phyloP scores from a whole-genome alignment of 2,113 vertebrate genomes.

The Serilophus lunatus region DNA sequence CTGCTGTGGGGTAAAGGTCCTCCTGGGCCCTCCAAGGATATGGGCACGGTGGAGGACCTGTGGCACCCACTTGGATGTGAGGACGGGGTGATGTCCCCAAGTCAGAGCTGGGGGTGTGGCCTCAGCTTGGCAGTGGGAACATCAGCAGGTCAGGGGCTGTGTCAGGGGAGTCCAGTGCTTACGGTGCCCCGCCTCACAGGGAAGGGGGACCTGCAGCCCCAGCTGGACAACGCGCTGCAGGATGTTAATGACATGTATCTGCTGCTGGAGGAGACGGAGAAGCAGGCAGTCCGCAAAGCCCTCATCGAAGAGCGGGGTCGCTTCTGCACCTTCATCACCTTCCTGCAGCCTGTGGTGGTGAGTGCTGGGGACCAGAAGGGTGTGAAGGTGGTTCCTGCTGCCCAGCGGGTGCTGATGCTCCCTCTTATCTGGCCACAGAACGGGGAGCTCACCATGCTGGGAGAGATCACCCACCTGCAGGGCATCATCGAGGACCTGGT shows the following conservation, averaged over 20 bases:
- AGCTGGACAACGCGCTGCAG: slow-evolving; percentile 95
- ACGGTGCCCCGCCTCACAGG: slow-evolving; percentile 64
- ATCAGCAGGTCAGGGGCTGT: neutral
- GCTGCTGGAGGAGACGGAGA: slow-evolving; percentile 96
- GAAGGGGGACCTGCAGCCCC: slow-evolving; percentile 93
- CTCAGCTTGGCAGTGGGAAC: neutral
- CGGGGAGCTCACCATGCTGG: slow-evolving; percentile 94
- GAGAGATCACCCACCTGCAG: slow-evolving; percentile 96
- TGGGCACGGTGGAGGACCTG: neutral
- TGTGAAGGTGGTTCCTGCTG: neutral
- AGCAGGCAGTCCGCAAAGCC: slow-evolving; percentile 93
- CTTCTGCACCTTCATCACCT: slow-evolving; percentile 92
- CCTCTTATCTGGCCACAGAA: slow-evolving; percentile 73
- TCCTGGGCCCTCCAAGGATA: neutral
- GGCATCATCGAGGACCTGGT: slow-evolving; percentile 95
- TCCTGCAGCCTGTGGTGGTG: slow-evolving; percentile 95
- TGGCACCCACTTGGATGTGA: neutral
- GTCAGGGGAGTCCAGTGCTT: rapidly evolving
- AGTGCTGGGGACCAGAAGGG: neutral
- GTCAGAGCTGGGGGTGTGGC: neutral
- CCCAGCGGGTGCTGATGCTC: neutral
- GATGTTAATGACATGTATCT: slow-evolving; percentile 96
- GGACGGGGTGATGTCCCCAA: neutral
- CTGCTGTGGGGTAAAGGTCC: neutral
- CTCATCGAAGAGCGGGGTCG: slow-evolving; percentile 92